These are phyloP conservation scores for Tipula helvola DNA, from an alignment of 2,888 invertebrate species.

Conservation along the genomic window DNA sequence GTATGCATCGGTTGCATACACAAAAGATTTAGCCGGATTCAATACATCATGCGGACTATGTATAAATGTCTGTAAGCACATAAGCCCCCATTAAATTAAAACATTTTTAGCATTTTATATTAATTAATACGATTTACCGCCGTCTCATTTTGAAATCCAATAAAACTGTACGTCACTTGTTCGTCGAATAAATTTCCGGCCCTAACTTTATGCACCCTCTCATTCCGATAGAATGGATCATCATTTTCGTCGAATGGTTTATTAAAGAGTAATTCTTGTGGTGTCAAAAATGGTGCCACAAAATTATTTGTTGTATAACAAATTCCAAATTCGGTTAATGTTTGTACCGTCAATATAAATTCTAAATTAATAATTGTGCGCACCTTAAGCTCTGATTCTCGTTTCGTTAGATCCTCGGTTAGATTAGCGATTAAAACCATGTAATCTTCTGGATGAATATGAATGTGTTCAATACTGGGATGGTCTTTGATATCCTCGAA, in stretches of 20 bases:
- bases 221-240: conserved; percentile 7
- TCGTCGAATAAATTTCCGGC: conserved; percentile 25
- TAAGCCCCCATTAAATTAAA: neutral
- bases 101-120: neutral
- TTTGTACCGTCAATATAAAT: conserved; percentile 23
- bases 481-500: conserved; percentile 27
- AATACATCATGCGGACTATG: conserved; percentile 31
- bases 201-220: conserved; percentile 16
- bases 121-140: conserved; percentile 19
- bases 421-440: conserved; percentile 32
- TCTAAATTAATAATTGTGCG: conserved; percentile 22
- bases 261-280: conserved; percentile 15
- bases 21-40: conserved; percentile 25
- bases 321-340: conserved; percentile 32
- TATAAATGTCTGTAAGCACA: conserved; percentile 23
- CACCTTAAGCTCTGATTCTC: conserved; percentile 17
- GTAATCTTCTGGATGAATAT: conserved; percentile 27
- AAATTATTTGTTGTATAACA: conserved; percentile 29
- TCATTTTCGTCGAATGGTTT: neutral
- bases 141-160: conserved; percentile 25
- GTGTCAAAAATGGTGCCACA: conserved; percentile 23
- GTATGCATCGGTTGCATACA: conserved; percentile 22
- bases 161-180: conserved; percentile 24
- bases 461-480: conserved; percentile 21
- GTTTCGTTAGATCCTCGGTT: conserved; percentile 21